Evolutionary conservation across 1,140 invertebrate genomes (phyloP).

Genomic region (Cryptotermes secundus): DNA sequence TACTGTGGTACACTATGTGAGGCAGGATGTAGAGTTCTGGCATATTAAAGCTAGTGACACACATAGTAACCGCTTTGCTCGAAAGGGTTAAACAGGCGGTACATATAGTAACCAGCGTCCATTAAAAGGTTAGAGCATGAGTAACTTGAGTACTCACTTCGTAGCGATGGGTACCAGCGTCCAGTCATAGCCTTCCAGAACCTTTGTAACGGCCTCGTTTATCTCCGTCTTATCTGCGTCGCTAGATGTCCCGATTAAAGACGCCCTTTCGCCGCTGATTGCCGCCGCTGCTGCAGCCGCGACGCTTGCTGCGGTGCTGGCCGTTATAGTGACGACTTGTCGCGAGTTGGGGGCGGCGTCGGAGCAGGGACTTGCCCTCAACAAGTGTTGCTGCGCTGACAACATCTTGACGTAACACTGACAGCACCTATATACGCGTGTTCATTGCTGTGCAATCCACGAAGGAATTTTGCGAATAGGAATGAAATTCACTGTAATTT

Average conservation of each 20-base stretch:
- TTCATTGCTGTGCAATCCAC: too few species aligned
- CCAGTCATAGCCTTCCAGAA: conserved; percentile 83
- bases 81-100: too few species aligned
- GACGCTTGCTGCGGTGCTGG: not conserved
- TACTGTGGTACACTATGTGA: too few species aligned
- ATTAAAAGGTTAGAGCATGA: too few species aligned
- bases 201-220: conserved; percentile 71
- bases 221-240: conserved; percentile 57
- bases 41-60: too few species aligned
- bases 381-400: conserved; percentile 5
- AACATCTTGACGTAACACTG: not conserved
- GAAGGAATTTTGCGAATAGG: too few species aligned
- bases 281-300: not conserved
- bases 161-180: conserved; percentile 75
- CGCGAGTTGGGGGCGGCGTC: not conserved
- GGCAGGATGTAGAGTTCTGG: too few species aligned
- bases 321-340: not conserved
- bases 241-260: not conserved
- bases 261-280: not conserved
- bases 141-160: conserved; percentile 76
- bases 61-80: too few species aligned
- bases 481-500: too few species aligned
- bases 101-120: too few species aligned
- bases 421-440: not conserved
- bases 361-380: not conserved